A percentile compares a stretch with the other conserved stretches of the same genome.
These are phyloP conservation scores for Tetragonula clypearis DNA, from an alignment of 1,140 invertebrate species.

Conservation along the genomic window DNA sequence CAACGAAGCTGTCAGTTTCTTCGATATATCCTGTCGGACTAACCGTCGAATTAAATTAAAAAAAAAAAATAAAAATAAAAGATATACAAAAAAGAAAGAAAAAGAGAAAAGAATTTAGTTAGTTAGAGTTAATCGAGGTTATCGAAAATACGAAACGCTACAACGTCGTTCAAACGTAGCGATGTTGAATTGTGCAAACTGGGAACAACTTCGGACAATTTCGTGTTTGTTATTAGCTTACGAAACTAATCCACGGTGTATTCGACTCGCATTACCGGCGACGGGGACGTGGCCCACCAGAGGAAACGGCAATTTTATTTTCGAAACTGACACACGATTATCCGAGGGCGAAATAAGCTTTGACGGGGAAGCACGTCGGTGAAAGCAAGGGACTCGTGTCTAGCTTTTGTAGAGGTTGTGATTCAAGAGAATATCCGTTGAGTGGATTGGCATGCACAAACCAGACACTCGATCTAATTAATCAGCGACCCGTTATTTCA, in stretches of 20 bases:
- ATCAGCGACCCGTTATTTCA: slow-evolving; percentile 73
- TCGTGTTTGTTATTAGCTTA: neutral
- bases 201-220: slow-evolving; percentile 3
- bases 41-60: neutral
- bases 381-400: slow-evolving; percentile 19
- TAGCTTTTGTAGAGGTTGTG: slow-evolving; percentile 18
- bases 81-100: neutral
- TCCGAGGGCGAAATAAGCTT: slow-evolving; percentile 11
- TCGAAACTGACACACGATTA: neutral
- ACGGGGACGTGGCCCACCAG: neutral
- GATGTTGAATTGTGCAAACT: neutral
- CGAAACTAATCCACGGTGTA: neutral
- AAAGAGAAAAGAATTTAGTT: neutral
- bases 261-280: neutral
- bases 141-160: neutral
- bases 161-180: neutral
- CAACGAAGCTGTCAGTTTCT: neutral
- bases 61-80: neutral
- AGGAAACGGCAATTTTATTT: slow-evolving; percentile 9
- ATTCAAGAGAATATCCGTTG: slow-evolving; percentile 33
- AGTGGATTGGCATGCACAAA: slow-evolving; percentile 57
- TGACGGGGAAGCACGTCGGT: neutral
- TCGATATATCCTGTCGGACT: neutral
- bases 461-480: slow-evolving; percentile 76
- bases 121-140: neutral